Base-by-base conservation (phyloP, 2,797 vertebrate genomes). In the Sylvia borin region DNA sequence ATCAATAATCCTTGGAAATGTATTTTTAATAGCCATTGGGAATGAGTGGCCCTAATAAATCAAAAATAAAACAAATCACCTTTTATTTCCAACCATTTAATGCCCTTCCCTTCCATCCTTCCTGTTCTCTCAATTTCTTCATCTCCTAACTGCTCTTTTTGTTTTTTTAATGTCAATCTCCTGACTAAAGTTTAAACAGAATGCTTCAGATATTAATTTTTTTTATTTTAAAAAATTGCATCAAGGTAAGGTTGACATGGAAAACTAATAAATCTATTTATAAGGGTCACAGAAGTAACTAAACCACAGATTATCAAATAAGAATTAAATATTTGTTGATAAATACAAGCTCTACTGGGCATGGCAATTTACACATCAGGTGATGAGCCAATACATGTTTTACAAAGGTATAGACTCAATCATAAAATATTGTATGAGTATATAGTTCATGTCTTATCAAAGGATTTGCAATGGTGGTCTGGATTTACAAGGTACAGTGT, bases 1-100 rank as follows among this genome's bases (percentile, higher is more conserved):
- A 96, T 92, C 92, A 92, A 5, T 93, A 92, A 92, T 89, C 31
- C 75, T 76, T 77, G 45, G 27, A 92, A 94, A 83, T 65, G 3
- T 57, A 84, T 58, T 75, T 86, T 66, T 53, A 71, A 36, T 50
- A 82, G 61, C 64, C 67, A 74, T 36, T 83, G 65, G 84, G 64
- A 93, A 94, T 45, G 22, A 89, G 26, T 55, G 22, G 11, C 25
- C 42, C 47, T 79, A 83, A 26, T 54, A 89, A 89, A 77, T n/a
- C 16, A 84, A 89, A 43, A 53, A 36, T 42, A 24, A 61, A 68
- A 3, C 3, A 42, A 73, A 47, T 24, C 9, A 40, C 26, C 40
- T 75, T 78, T 15, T 73, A 16, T 61, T 85, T 92, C 62, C 4
- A 2, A 85, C 24, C 9, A 34, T 50, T 76, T 75, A 81, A 81